Evolutionary conservation across 1,140 invertebrate species (phyloP), one percentile per base, ranked within the genome.

Genomic region (Lordiphosa collinella): DNA sequence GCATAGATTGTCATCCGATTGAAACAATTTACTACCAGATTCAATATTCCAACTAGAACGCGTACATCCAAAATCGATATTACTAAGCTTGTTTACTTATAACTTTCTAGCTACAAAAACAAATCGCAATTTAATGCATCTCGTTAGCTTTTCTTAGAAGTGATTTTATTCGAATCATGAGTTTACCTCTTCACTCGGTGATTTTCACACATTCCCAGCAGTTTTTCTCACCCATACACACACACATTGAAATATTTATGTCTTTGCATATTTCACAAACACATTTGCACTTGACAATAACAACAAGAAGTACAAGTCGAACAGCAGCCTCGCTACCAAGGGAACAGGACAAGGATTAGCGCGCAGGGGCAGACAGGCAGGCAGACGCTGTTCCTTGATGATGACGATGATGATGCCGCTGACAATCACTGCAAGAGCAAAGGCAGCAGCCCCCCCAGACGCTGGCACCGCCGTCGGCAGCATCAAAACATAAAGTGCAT

Each of bases 271-370:
- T 84, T 84, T 78, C 75, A 84, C 54, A 58, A 64, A 65, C 59
- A 78, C 78, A 84, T 73, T 84, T 84, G 72, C 72, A 84, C 68
- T 84, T 84, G 78, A 84, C 78, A 84, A 84, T 65, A 82, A 69
- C 72, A 82, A 76, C 62, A 73, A 70, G 54, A 56, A 60, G 65
- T 38, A 58, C 61, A 64, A 84, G 62, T 68, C 53, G 32, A 22
- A 34, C 52, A 59, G 65, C 58, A 71, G 60, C 38, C 58, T 18
- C 18, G 5, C 37, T 44, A 46, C 55, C 60, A 49, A 34, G 41
- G 47, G 22, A 64, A 41, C 58, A 56, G 37, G 65, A 71, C 75
- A 67, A 54, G 71, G 65, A 82, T 82, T 82, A 80, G 76, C 63
- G 67, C 41, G 57, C 40, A 63, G 61, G 49, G 72, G 49, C 73